Base-by-base conservation (phyloP, 2,888 invertebrate species). In the Ophioninae sp. region DNA sequence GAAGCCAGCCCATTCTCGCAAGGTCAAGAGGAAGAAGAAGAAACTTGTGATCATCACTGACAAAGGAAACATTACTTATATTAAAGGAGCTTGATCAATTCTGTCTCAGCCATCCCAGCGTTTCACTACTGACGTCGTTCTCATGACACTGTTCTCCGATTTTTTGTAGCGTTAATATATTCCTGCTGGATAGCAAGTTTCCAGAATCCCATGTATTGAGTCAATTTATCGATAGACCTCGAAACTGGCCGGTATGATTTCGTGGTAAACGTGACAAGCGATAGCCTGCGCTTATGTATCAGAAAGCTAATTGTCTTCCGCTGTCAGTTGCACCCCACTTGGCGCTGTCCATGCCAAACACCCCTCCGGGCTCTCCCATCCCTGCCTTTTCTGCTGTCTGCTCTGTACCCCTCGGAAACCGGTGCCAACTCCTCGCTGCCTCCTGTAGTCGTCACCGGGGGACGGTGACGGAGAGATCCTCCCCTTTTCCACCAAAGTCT, bases 321-420 rank as follows among this genome's bases (percentile, higher is more conserved):
- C 93, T 93, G 93, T 93, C 93, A 93, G 92, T 91, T 91, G 91
- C 93, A 93, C 89, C 90, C 91, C 88, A 91, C 92, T 92, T 91
- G 90, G 89, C 85, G 90, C 92, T 93, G 93, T 93, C 93, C 89
- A 88, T 88, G 90, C 88, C 93, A 93, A 89, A 91, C 92, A 89
- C 90, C 89, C 93, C 91, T 90, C 87, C 87, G 88, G 91, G 91
- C 90, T 86, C 84, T 3, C 41, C 8, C 41, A 82, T 77, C 83
- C 74, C 72, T 73, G 62, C 65, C 59, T 75, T 77, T 72, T 64
- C 59, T 74, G 72, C 85, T 87, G 79, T 82, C 80, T 84, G 79
- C 87, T 88, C 86, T 87, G 84, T 85, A 79, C 81, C 82, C 88
- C 81, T 76, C 74, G 65, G 70, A 78, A 78, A 80, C 82, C 72